A percentile compares a stretch with the other conserved stretches of the same genome.
Evolutionary conservation across 2,888 invertebrate genomes (phyloP).

Genomic region (Seira ritae): DNA sequence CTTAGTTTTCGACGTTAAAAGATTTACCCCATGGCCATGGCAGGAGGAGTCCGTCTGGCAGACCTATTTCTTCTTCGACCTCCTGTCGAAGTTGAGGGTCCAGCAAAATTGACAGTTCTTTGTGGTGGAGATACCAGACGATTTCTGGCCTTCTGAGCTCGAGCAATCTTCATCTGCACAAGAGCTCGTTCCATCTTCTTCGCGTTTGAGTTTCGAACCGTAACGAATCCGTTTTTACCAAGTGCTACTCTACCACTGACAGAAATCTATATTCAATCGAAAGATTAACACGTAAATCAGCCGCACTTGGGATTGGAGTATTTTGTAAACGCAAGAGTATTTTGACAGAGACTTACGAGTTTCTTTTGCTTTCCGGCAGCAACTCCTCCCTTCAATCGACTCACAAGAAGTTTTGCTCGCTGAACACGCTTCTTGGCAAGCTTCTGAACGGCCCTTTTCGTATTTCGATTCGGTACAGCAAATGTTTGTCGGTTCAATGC

Average conservation of each 20-base stretch:
- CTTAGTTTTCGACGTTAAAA: too few relatives aligned
- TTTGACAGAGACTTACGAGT: slow-evolving; percentile 39
- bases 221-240: slow-evolving; percentile 64
- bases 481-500: neutral
- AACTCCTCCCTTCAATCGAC: slow-evolving; percentile 28
- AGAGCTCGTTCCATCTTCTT: slow-evolving; percentile 53
- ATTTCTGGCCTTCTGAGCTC: slow-evolving; percentile 65
- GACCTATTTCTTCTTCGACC: slow-evolving; percentile 34
- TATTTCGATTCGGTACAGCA: slow-evolving; percentile 13
- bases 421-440: slow-evolving; percentile 66
- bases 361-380: slow-evolving; percentile 30
- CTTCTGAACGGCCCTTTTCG: slow-evolving; percentile 53
- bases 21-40: too few relatives aligned
- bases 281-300: neutral
- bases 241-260: slow-evolving; percentile 50
- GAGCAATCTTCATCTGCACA: slow-evolving; percentile 68
- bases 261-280: slow-evolving; percentile 33
- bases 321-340: neutral
- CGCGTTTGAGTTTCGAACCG: slow-evolving; percentile 58
- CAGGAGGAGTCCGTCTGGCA: neutral
- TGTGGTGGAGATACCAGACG: slow-evolving; percentile 30
- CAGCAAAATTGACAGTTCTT: slow-evolving; percentile 23
- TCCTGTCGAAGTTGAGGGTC: slow-evolving; percentile 3
- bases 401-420: slow-evolving; percentile 57
- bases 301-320: too few relatives aligned